These are phyloP conservation scores for Magallana angulata DNA, from an alignment of 1,140 invertebrate species.

Conservation along the genomic window DNA sequence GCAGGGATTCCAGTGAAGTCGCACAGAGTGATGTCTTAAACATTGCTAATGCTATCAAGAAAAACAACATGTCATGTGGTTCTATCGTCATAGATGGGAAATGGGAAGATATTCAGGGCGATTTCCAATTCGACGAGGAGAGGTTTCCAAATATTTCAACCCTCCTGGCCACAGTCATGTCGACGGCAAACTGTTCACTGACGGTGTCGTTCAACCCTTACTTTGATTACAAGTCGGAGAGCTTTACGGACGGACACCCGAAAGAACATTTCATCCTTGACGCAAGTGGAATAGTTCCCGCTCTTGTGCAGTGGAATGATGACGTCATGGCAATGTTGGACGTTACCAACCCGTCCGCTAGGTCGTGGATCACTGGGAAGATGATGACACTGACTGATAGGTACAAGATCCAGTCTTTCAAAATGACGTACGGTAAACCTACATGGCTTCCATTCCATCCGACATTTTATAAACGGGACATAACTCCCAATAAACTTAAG, in stretches of 20 bases:
- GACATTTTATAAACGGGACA: conserved; percentile 57
- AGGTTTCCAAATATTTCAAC: conserved; percentile 88
- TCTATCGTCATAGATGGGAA: conserved; percentile 94
- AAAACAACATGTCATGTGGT: conserved; percentile 78
- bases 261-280: conserved; percentile 72
- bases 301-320: conserved; percentile 88
- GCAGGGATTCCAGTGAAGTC: conserved; percentile 44
- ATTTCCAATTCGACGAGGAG: conserved; percentile 85
- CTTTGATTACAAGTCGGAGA: conserved; percentile 87
- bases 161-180: conserved; percentile 81
- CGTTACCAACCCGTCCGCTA: conserved; percentile 72
- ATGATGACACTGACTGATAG: conserved; percentile 83
- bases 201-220: conserved; percentile 95
- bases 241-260: conserved; percentile 76
- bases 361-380: conserved; percentile 86
- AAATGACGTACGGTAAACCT: conserved; percentile 94
- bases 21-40: conserved; percentile 52
- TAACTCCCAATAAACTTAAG: conserved; percentile 62
- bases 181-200: conserved; percentile 85
- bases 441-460: conserved; percentile 87
- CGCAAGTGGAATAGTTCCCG: conserved; percentile 79
- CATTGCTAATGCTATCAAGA: conserved; percentile 80
- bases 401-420: conserved; percentile 89
- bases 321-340: conserved; percentile 80
- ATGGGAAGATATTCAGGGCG: conserved; percentile 94